Percentiles rank a stretch among this genome's conserved stretches.
Conservation (phyloP, 2,888 invertebrate genomes). For the Drosophila sordidapex region DNA sequence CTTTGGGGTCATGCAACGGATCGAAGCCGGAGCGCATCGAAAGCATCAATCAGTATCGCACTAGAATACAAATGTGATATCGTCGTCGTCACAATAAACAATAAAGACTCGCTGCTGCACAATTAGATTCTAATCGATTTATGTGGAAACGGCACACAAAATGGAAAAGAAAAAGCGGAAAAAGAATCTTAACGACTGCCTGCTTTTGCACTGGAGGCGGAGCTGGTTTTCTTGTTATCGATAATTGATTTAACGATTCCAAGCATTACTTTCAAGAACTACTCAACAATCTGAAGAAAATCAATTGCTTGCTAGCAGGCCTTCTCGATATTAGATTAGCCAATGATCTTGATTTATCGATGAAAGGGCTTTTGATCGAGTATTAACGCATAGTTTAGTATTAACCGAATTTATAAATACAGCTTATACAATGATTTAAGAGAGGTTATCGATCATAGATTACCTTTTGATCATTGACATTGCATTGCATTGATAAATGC, state of each 20-base stretch:
- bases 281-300: not conserved
- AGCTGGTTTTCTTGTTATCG: slow-evolving; percentile 1
- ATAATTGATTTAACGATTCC: not conserved
- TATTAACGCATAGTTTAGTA: not conserved
- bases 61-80: slow-evolving; percentile 19
- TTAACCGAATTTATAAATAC: not conserved
- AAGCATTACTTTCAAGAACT: not conserved
- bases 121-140: slow-evolving; percentile 14
- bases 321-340: not conserved
- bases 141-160: not conserved
- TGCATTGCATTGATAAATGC: not conserved
- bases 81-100: not conserved
- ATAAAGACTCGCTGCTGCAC: not conserved
- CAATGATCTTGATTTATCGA: not conserved
- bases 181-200: slow-evolving; percentile 2
- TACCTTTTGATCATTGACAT: no score
- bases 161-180: slow-evolving; percentile 1
- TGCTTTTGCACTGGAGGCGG: not conserved
- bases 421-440: not conserved
- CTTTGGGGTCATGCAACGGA: slow-evolving; percentile 68
- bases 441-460: not conserved
- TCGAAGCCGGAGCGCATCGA: slow-evolving; percentile 20
- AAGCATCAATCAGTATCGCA: slow-evolving; percentile 17
- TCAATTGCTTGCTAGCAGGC: not conserved
- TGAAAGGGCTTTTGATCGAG: not conserved